Base-by-base conservation (phyloP, 1,140 invertebrate species). In the Pectinophora gossypiella region DNA sequence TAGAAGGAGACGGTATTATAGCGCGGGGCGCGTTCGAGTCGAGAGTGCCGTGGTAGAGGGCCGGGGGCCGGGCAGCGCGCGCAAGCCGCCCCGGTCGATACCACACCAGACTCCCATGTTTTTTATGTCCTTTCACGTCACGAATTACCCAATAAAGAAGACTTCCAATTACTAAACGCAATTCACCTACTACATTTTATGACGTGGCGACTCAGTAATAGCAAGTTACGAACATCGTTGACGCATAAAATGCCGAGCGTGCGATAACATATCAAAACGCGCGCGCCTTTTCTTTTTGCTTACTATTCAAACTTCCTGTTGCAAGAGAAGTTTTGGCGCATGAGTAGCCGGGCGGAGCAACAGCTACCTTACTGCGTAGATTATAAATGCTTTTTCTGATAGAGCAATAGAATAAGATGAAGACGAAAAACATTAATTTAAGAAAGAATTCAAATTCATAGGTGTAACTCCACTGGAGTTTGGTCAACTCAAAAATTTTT, bases 61-160 rank as follows among this genome's bases (percentile, higher is more conserved):
- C 42, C 62, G 61, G 63, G 49, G 60, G 60, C 51, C 66, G 61
- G 62, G 72, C 72, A 77, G 80, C 84, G 84, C 81, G 81, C 81
- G 79, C 81, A 85, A 64, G 42, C 70, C 51, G 49, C 20, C 59
- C 73, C 78, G 84, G 81, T 87, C 84, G 81, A 87, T 87, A 85
- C 69, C 59, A 72, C 72, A 73, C 79, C 81, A 85, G 79, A 82
- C 81, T 85, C 74, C 70, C 71, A 82, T 82, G 76, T 84, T 83
- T 86, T 84, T 85, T 83, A 85, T 84, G 75, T 85, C 77, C 68
- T 80, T 76, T 76, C 64, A 70, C 69, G 68, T 71, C 72, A 80
- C 68, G 60, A 76, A 73, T 82, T 77, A 72, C 72, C 66, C 67
- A 76, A 82, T 71, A 83, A 80, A 77, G 68, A 75, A 73, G 55